phyloP scores from a whole-genome alignment of 2,888 invertebrate species.

The Zaprionus lineosus region DNA sequence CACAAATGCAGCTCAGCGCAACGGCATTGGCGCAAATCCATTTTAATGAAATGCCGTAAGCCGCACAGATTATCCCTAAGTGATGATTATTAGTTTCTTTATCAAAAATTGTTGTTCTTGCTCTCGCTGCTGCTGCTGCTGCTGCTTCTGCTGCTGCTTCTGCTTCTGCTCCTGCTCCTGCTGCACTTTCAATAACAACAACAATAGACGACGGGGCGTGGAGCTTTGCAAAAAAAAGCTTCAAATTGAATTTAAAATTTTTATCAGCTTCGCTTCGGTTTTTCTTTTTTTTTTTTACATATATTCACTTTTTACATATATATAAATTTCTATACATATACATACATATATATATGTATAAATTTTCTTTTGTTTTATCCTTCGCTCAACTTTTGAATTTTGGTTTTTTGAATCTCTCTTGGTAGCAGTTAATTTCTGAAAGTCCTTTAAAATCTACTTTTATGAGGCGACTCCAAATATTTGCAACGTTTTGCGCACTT shows the following conservation, averaged over 20 bases:
- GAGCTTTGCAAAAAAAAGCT: slow-evolving; percentile 48
- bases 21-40: slow-evolving; percentile 68
- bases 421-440: slow-evolving; percentile 1
- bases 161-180: slow-evolving; percentile 18
- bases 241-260: slow-evolving; percentile 47
- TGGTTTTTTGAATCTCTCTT: background rate
- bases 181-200: slow-evolving; percentile 34
- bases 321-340: no score
- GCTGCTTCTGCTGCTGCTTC: slow-evolving; percentile 12
- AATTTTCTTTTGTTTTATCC: background rate
- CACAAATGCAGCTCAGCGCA: slow-evolving; percentile 69
- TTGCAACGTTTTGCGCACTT: slow-evolving; percentile 8
- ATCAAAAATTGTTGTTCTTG: slow-evolving; percentile 32
- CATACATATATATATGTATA: no score
- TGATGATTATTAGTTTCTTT: slow-evolving; percentile 50
- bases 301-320: background rate
- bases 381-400: background rate
- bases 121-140: background rate
- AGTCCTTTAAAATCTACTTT: no score
- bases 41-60: slow-evolving; percentile 68
- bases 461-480: slow-evolving; percentile 1
- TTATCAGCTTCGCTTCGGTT: slow-evolving; percentile 16
- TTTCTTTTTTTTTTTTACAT: slow-evolving; percentile 3
- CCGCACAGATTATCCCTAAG: slow-evolving; percentile 57
- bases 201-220: slow-evolving; percentile 39